These are phyloP conservation scores for Drosophila siamana DNA, from an alignment of 2,888 invertebrate genomes.

Conservation along the genomic window DNA sequence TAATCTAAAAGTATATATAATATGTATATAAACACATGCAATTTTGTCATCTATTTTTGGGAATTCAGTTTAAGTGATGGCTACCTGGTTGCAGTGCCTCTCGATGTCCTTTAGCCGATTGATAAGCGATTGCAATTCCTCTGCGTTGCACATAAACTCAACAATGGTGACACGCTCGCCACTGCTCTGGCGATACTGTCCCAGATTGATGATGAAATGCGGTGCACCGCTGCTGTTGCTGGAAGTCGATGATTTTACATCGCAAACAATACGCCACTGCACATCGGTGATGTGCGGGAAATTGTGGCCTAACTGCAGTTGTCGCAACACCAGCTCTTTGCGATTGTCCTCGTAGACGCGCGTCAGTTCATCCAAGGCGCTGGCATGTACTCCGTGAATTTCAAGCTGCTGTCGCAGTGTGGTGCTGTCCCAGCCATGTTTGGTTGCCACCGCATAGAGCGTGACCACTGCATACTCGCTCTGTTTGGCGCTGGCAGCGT, in stretches of 20 bases:
- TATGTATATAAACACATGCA: constrained; percentile 5
- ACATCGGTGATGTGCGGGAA: constrained; percentile 84
- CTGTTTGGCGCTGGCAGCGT: constrained; percentile 83
- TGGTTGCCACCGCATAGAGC: constrained; percentile 81
- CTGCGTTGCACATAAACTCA: constrained; percentile 84
- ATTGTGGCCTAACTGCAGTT: constrained; percentile 80
- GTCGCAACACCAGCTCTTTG: constrained; percentile 81
- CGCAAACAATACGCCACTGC: constrained; percentile 84
- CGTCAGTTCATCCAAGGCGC: constrained; percentile 79
- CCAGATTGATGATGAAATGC: constrained; percentile 83
- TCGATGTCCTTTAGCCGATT: constrained; percentile 85
- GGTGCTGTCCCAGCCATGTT: constrained; percentile 76
- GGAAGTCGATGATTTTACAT: constrained; percentile 83
- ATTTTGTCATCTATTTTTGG: background rate
- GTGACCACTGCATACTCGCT: constrained; percentile 84
- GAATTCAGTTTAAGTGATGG: constrained; percentile 36
- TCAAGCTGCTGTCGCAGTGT: constrained; percentile 80
- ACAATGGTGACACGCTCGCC: constrained; percentile 83
- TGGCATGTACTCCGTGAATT: constrained; percentile 63
- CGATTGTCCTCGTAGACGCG: constrained; percentile 82
- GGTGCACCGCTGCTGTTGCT: constrained; percentile 80
- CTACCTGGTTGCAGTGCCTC: constrained; percentile 82
- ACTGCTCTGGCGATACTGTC: constrained; percentile 80
- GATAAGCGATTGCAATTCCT: constrained; percentile 85
- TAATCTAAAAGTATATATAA: constrained; percentile 8